Conservation (phyloP, 1,140 invertebrate species). For the Brachionus asplanchnoidis region DNA sequence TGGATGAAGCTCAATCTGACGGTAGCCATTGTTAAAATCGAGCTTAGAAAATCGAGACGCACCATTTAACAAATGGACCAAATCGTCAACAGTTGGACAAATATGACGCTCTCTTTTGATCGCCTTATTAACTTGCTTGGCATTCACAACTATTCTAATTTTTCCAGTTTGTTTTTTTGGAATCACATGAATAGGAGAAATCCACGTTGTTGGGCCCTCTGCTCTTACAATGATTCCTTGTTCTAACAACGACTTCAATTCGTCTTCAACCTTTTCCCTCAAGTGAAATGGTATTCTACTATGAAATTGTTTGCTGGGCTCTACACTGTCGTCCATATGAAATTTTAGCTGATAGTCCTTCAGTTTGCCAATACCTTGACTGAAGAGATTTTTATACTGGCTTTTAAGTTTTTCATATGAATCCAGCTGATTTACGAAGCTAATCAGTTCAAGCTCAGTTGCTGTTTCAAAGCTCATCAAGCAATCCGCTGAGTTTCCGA, state of each 20-base stretch:
- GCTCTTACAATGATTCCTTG: conserved; percentile 46
- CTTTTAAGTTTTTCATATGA: neutral
- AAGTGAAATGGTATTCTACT: neutral
- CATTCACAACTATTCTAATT: conserved; percentile 21
- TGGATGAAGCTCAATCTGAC: neutral
- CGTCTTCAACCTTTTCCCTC: neutral
- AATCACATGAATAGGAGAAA: conserved; percentile 48
- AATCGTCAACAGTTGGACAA: neutral
- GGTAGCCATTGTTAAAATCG: neutral
- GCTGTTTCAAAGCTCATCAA: neutral
- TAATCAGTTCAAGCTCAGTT: neutral
- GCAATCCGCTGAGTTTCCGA: neutral
- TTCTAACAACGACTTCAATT: conserved; percentile 22
- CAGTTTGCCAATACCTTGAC: neutral
- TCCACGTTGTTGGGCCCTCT: conserved; percentile 47
- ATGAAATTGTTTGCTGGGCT: neutral
- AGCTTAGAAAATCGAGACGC: neutral
- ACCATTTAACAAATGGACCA: neutral
- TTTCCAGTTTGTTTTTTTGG: conserved; percentile 44
- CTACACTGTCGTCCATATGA: neutral
- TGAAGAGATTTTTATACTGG: neutral
- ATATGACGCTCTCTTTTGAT: neutral
- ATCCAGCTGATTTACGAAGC: neutral
- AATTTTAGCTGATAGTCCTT: neutral
- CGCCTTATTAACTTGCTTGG: neutral